phyloP scores from a whole-genome alignment of 2,888 invertebrate species.

The Philaethria dido region DNA sequence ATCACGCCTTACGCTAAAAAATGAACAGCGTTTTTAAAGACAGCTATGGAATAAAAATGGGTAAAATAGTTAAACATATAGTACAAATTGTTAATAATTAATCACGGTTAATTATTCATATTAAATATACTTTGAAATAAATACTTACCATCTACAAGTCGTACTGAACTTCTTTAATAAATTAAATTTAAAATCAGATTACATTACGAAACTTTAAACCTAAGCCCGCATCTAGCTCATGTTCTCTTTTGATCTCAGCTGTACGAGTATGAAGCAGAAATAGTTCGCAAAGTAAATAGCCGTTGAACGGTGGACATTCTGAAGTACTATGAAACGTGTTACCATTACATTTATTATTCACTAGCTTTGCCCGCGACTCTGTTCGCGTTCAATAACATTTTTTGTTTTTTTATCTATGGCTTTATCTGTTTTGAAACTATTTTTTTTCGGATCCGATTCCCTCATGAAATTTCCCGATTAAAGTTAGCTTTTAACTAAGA shows the following conservation, averaged over 20 bases:
- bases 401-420: too few relatives aligned
- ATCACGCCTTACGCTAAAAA: neutral
- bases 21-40: too few relatives aligned
- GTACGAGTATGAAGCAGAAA: slow-evolving; percentile 47
- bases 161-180: neutral
- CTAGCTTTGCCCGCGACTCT: too few relatives aligned
- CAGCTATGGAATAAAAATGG: too few relatives aligned
- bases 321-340: slow-evolving; percentile 47
- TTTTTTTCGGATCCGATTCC: too few relatives aligned
- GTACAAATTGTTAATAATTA: neutral
- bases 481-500: too few relatives aligned
- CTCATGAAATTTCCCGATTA: too few relatives aligned
- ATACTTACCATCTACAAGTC: neutral
- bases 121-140: neutral
- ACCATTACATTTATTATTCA: slow-evolving; percentile 18
- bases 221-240: slow-evolving; percentile 35
- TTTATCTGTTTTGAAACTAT: too few relatives aligned
- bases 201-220: slow-evolving; percentile 28
- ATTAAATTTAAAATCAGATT: slow-evolving; percentile 14
- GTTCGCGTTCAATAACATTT: too few relatives aligned
- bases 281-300: slow-evolving; percentile 57
- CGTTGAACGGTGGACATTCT: slow-evolving; percentile 57
- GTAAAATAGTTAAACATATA: too few relatives aligned
- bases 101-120: slow-evolving; percentile 7
- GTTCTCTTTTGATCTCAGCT: slow-evolving; percentile 37